Base-by-base conservation (phyloP, 2,113 vertebrate genomes). In the Echinops telfairi region DNA sequence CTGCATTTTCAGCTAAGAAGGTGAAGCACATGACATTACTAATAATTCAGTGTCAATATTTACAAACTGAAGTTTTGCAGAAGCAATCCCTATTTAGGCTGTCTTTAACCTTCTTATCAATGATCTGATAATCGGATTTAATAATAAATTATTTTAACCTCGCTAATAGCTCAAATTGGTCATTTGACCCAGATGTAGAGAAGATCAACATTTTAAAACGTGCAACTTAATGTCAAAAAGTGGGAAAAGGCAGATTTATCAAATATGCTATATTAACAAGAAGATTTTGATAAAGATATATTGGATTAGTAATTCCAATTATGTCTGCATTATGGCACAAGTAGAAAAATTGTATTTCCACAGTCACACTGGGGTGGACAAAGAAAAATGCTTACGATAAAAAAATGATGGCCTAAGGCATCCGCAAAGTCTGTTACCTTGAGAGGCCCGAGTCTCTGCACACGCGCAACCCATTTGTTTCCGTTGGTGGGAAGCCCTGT, bases 41-140 rank as follows among this genome's bases (percentile, higher is more conserved):
- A 91, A 90, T 92, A 88, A 88, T 60, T 96, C 43, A 64, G 6
- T 85, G 19, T 93, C 31, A 73, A 14, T 64, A 60, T 70, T 15
- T 84, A 23, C 16, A 78, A 57, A 93, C 75, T 81, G 14, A 89
- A 93, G 15, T 84, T 62, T 86, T 4, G 71, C 78, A 6, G 78
- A 22, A n/a, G 40, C n/a, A 68, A 79, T 85, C 2, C 4, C 11
- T 79, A 23, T 88, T n/a, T 47, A 73, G 68, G 1, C 64, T 29
- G 1, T 68, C 0, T 47, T 91, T 62, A 78, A 83, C 22, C 25
- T 70, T 53, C 83, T 79, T 25, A 60, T 75, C 79, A 17, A 4
- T 77, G 86, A 57, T 31, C 38, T 80, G 76, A 2, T 12, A 81
- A 33, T 47, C 75, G 6, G 22, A 36, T 15, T 92, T 78, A 66